These are phyloP conservation scores for Furcifer pardalis DNA, from an alignment of 2,797 vertebrate species.

Conservation along the genomic window DNA sequence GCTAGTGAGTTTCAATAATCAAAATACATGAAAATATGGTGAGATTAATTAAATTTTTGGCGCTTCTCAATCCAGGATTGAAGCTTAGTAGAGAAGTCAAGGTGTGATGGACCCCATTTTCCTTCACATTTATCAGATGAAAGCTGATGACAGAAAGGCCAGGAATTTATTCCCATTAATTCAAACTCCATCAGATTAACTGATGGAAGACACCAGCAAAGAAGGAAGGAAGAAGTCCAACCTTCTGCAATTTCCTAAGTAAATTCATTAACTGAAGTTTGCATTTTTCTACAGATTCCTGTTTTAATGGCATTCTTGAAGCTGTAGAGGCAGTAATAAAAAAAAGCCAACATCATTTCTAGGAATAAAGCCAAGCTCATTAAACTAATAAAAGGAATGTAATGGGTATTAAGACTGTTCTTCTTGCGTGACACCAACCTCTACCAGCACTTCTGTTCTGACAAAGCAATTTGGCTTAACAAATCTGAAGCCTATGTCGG, in stretches of 20 bases:
- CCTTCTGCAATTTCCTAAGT: background rate
- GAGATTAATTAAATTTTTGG: no score
- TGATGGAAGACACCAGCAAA: background rate
- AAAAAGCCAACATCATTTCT: conserved; percentile 50
- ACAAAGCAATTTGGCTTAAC: conserved; percentile 12
- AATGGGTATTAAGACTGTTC: conserved; percentile 30
- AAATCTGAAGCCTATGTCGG: background rate
- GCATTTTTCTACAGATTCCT: conserved; percentile 17
- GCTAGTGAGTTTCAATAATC: no score
- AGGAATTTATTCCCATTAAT: background rate
- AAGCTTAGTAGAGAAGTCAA: no score
- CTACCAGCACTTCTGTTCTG: background rate
- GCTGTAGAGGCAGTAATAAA: conserved; percentile 36
- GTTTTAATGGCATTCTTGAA: conserved; percentile 44
- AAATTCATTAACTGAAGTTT: conserved; percentile 16
- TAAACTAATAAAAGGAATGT: conserved; percentile 54
- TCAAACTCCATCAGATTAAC: fast-evolving
- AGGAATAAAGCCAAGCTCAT: conserved; percentile 64
- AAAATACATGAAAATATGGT: no score
- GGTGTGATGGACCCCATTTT: no score
- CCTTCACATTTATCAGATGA: background rate
- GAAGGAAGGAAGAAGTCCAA: background rate
- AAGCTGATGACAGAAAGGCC: fast-evolving
- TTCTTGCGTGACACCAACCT: conserved; percentile 12
- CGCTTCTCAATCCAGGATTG: no score